phyloP scores from a whole-genome alignment of 2,113 vertebrate species.

The Equus przewalskii region DNA sequence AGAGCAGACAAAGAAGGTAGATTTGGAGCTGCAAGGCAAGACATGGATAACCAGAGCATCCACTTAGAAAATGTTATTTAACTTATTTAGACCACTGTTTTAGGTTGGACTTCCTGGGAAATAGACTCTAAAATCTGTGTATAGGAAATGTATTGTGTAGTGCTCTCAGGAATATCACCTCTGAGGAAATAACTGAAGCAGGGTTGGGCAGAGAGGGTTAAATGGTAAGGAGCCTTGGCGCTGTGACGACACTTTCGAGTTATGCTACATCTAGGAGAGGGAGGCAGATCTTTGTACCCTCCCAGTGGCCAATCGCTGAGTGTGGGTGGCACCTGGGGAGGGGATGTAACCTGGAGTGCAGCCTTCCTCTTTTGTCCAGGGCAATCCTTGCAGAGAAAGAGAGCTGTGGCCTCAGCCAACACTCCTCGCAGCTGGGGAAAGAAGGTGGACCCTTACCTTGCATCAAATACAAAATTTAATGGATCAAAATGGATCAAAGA shows the following conservation, averaged over 20 bases:
- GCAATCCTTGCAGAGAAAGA: neutral
- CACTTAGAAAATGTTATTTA: neutral
- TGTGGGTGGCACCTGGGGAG: neutral
- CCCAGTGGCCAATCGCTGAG: neutral
- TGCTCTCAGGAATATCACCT: neutral
- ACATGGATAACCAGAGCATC: neutral
- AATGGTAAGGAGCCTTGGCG: neutral
- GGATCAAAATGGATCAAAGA: neutral
- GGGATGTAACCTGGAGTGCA: neutral
- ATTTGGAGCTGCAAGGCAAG: neutral
- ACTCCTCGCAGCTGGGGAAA: neutral
- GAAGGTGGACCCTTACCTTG: neutral
- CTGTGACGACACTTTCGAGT: neutral
- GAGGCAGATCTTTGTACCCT: neutral
- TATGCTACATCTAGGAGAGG: neutral
- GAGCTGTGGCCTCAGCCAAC: neutral
- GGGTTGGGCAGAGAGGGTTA: neutral
- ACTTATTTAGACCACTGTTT: neutral
- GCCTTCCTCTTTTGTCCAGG: neutral
- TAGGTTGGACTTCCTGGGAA: neutral
- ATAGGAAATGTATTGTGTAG: neutral
- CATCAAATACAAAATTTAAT: neutral
- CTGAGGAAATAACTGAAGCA: neutral
- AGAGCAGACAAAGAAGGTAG: neutral
- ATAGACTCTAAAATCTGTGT: neutral